Base-by-base conservation (phyloP, 2,113 vertebrate species). In the Gila orcuttii region DNA sequence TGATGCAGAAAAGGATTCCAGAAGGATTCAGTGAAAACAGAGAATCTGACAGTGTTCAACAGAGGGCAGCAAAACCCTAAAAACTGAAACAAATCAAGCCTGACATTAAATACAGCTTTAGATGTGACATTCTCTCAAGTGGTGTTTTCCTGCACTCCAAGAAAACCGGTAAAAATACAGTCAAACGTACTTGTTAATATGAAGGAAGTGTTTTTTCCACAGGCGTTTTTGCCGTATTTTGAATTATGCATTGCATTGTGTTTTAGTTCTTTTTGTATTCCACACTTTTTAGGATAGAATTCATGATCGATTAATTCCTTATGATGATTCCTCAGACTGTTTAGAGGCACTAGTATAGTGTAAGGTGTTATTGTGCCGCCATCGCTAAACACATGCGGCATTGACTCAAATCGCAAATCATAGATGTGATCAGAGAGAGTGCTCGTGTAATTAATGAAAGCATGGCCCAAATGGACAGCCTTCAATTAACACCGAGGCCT, bases 401-500 rank as follows among this genome's bases (percentile, higher is more conserved):
- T n/a, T n/a, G n/a, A n/a, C n/a, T n/a, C n/a, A n/a, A n/a, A n/a
- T n/a, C n/a, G n/a, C n/a, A n/a, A n/a, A n/a, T n/a, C n/a, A n/a
- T 17, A 73, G 59, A 66, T 84, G 12, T 52, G 75, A 85, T 79
- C 66, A 57, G 39, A 55, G 36, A 55, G 39, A 60, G 66, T 36
- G 42, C 64, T 19, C 19, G 25, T 75, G 80, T 79, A 76, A 83
- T 87, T 83, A 74, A 79, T 79, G 39, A 82, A 62, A 83, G 13
- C 52, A 50, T 4, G 15, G 21, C 64, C 33, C 33, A 87, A 87
- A 85, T 69, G 57, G 57, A 79, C 73, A 79, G 79, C 13, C 68
- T 85, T 89, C 66, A 76, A 83, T 87, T 87, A 87, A 86, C 86
- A 79, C 81, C 39, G 11, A 39, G 66, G 33, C 79, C 80, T 85